Evolutionary conservation across 2,888 invertebrate genomes (phyloP), one percentile per base, ranked within the genome.

Genomic region (Asteroscopus sphinx): DNA sequence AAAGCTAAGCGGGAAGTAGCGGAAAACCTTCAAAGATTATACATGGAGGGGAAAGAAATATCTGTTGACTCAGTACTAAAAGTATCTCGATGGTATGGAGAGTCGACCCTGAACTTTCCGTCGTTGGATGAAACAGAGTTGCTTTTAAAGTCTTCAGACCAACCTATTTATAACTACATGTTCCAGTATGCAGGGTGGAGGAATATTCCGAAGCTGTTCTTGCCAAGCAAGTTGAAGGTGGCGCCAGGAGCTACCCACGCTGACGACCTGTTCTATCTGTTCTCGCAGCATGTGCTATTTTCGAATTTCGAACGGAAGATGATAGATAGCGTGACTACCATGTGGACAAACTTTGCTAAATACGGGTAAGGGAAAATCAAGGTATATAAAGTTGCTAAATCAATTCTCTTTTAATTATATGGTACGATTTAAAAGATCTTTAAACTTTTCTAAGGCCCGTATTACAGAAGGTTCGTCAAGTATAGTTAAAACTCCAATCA

Each of bases 331-430:
- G 75, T 91, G 72, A 82, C 89, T 0, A 86, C 87, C 0, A 47
- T 92, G 74, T 92, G 91, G 91, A 90, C 91, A 0, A 91, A 92
- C 58, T 92, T 92, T 59, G 92, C 91, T 0, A 92, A 92, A 75
- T 87, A 82, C 67, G 87, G 90, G 90, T 88, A 55, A 79, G 84
- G 74, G 7, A 1, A 9, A 3, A 28, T 28, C 1, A 1, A 0
- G 8, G 8, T 28, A 4, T 0, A 9, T 28, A 28, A 9, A n/a
- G n/a, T n/a, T n/a, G n/a, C n/a, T n/a, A n/a, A n/a, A n/a, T n/a
- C n/a, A n/a, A n/a, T n/a, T n/a, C n/a, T n/a, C n/a, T n/a, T n/a
- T n/a, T n/a, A n/a, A n/a, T n/a, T n/a, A n/a, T n/a, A n/a, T n/a
- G n/a, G n/a, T n/a, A n/a, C n/a, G n/a, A n/a, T n/a, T n/a, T n/a